Percentiles rank a stretch among this genome's conserved stretches.
Conservation (phyloP, 2,888 invertebrate species). For the Cryptus viduatorius region DNA sequence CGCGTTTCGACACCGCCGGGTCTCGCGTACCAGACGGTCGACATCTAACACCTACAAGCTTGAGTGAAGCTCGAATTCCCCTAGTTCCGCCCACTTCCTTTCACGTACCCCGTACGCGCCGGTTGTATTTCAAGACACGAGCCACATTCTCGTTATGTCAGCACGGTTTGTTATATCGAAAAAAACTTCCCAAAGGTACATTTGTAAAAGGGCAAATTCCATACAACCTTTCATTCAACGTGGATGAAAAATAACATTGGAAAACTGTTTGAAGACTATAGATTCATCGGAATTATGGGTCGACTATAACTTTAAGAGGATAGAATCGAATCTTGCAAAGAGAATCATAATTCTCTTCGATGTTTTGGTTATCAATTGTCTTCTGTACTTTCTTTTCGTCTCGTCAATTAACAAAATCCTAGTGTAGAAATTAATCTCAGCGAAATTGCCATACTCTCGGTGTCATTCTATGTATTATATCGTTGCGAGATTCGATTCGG, state of each 20-base stretch:
- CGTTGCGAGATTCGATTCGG: background rate
- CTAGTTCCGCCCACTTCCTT: conserved; percentile 8
- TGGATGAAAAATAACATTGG: too few relatives aligned
- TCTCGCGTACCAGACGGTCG: background rate
- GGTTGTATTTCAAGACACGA: background rate
- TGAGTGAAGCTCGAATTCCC: conserved; percentile 1
- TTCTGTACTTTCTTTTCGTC: background rate
- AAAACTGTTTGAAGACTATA: too few relatives aligned
- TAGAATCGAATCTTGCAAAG: too few relatives aligned
- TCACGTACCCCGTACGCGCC: background rate
- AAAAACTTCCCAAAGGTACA: background rate
- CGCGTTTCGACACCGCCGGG: background rate
- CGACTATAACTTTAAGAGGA: too few relatives aligned
- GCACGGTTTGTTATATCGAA: background rate
- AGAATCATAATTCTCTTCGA: too few relatives aligned
- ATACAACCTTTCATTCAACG: background rate
- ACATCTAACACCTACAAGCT: conserved; percentile 6
- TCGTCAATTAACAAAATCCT: background rate
- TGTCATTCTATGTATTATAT: background rate
- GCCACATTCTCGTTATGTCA: background rate
- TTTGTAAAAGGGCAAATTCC: background rate
- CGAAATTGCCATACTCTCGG: background rate
- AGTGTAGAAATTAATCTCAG: background rate
- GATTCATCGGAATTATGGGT: too few relatives aligned
- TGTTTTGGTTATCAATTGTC: too few relatives aligned